Evolutionary conservation across 30 jellyfish, hydroid and myxozoan genomes (phyloP), one percentile per base, ranked within the genome.

Genomic region (Cassiopea xamachana): DNA sequence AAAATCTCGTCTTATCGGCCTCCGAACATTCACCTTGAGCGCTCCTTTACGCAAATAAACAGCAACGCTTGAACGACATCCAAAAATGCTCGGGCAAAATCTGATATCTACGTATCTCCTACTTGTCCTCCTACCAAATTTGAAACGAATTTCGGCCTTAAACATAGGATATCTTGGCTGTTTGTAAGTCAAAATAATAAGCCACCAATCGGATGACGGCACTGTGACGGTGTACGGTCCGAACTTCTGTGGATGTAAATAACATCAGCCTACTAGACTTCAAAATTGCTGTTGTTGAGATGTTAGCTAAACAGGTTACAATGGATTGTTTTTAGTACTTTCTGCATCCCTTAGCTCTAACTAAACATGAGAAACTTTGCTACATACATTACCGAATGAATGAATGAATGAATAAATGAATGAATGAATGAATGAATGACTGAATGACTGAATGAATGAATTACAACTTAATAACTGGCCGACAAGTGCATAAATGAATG

Each of bases 81-180:
- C 98, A 18, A 88, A 69, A 15, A 14, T 79, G 44, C 93, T 81
- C 46, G 98, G 95, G 62, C 98, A 93, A 78, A 43, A 78, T 14
- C 60, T 83, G 1, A 89, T 69, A 2, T 60, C 77, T 44, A 88
- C 45, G 70, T 46, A 62, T 12, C 73, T 71, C 39, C 48, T 43
- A 7, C 74, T 83, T 71, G 82, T 55, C 47, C 61, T 74, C 39
- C 15, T 79, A 39, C 60, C 55, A n/a, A 69, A 45, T 10, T 27
- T 46, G 82, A 72, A 17, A 70, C 78, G 67, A 16, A 87, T 48
- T 59, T 82, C 73, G 15, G 69, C 83, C 13, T 46, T 49, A 79
- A 88, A 93, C 17, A 60, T 48, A 7, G 97, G 91, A 16, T 73
- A 59, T 58, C 84, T 74, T 45, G 97, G 95, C 71, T 93, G 98